Evolutionary conservation across 2,113 vertebrate genomes (phyloP), one percentile per base, ranked within the genome.

Genomic region (Lipophrys pholis): DNA sequence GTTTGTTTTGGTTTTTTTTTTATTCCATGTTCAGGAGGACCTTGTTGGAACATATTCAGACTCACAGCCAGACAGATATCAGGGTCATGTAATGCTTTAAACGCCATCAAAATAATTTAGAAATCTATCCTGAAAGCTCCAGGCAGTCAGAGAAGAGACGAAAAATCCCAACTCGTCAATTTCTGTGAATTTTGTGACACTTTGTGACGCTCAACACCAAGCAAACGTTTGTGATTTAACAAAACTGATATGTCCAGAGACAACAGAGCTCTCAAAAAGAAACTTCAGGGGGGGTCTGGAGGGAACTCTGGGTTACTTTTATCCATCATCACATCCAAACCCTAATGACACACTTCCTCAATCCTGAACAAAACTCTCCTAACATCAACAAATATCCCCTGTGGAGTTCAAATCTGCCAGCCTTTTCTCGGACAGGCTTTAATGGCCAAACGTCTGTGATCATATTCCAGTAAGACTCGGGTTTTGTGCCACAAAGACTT

Each of bases 211-310:
- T 53, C 40, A 5, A 5, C 46, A 49, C 9, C 6, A 16, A 2
- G 39, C 46, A 11, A 11, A 56, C 48, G 11, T 45, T 51, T 56
- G 8, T 15, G 1, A 11, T 6, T 54, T n/a, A 17, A 35, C 5
- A 49, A 43, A n/a, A 17, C 9, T 6, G 40, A 36, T 17, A 10
- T 4, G 53, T 17, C 43, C 6, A 12, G 43, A 55, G n/a, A 48
- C 48, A 69, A 59, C 49, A 62, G 38, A 70, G 4, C 8, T 46
- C 9, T 42, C 30, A 53, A 53, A 48, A 65, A 59, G 42, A 69
- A 71, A 65, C 43, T 52, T 55, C n/a, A 68, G 8, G 4, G 8
- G 6, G 65, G 94, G 83, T 96, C 95, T 93, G 87, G 40, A 30
- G 21, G 56, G 51, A 73, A 11, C 7, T 69, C 5, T 48, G 2